Conservation (phyloP, 2,113 vertebrate species). For the Istiophorus platypterus region DNA sequence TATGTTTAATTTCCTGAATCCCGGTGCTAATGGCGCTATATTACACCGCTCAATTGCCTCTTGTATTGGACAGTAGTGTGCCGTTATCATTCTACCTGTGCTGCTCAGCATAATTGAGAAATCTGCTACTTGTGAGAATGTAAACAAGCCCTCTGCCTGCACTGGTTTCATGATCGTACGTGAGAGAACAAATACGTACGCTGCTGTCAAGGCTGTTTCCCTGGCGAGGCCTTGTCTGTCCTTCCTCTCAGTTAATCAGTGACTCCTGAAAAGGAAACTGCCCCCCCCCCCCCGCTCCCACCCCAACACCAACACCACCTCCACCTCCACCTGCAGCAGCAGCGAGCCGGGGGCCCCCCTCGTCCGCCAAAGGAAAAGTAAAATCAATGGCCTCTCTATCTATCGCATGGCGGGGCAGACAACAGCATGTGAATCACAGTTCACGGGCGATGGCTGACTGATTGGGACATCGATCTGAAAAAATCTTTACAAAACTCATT, state of each 20-base stretch:
- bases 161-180: constrained; percentile 30
- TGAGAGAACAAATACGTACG: constrained; percentile 6
- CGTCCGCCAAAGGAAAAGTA: constrained; percentile 50
- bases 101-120: constrained; percentile 31
- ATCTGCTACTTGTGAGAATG: constrained; percentile 66
- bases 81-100: constrained; percentile 14
- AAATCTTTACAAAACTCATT: constrained; percentile 87
- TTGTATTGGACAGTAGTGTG: neutral
- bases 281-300: neutral
- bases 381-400: constrained; percentile 82
- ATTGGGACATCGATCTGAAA: constrained; percentile 81
- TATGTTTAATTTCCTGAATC: constrained; percentile 31
- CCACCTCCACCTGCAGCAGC: constrained; percentile 26
- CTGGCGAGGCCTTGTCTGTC: constrained; percentile 56
- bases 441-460: constrained; percentile 71
- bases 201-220: constrained; percentile 57
- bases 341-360: neutral
- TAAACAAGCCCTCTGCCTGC: constrained; percentile 60
- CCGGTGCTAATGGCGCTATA: neutral
- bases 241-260: constrained; percentile 77
- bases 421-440: constrained; percentile 80
- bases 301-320: no score
- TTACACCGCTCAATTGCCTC: neutral
- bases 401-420: constrained; percentile 66
- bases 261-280: constrained; percentile 61